A percentile compares a stretch with the other conserved stretches of the same genome.
These are phyloP conservation scores for Antennarius maculatus DNA, from an alignment of 2,797 vertebrate genomes.

Conservation along the genomic window DNA sequence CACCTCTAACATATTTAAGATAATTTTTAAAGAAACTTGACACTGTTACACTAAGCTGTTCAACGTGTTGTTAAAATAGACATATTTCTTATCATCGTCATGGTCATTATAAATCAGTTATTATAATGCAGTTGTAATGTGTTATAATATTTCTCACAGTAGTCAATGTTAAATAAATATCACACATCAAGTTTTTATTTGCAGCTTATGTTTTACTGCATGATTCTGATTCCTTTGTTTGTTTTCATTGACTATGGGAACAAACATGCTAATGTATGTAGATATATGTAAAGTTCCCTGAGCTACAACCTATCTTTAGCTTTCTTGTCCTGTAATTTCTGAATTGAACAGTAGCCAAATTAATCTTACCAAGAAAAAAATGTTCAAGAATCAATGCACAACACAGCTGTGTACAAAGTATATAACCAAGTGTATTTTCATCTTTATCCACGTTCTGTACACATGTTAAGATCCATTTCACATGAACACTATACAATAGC, in stretches of 20 bases:
- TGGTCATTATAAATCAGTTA: not conserved
- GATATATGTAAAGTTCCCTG: not conserved
- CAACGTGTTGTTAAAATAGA: no score
- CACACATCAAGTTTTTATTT: not conserved
- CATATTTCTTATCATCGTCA: not conserved
- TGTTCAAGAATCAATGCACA: conserved; percentile 72
- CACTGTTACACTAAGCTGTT: no score
- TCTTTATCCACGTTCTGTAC: conserved; percentile 87
- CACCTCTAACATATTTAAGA: no score
- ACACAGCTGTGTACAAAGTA: conserved; percentile 85
- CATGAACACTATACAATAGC: conserved; percentile 90
- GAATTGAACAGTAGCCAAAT: not conserved
- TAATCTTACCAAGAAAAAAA: not conserved
- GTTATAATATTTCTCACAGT: not conserved
- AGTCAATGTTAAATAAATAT: no score
- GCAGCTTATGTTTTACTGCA: not conserved
- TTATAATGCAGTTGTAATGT: not conserved
- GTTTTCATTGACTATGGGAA: not conserved
- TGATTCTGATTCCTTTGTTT: not conserved
- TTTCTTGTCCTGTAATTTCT: not conserved
- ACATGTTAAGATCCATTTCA: conserved; percentile 88
- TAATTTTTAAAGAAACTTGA: no score
- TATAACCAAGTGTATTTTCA: conserved; percentile 90
- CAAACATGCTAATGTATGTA: not conserved
- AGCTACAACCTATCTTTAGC: conserved; percentile 2